Percentiles rank a stretch among this genome's conserved stretches.
These are phyloP conservation scores for Murina feae DNA, from an alignment of 2,113 vertebrate genomes.

Conservation along the genomic window DNA sequence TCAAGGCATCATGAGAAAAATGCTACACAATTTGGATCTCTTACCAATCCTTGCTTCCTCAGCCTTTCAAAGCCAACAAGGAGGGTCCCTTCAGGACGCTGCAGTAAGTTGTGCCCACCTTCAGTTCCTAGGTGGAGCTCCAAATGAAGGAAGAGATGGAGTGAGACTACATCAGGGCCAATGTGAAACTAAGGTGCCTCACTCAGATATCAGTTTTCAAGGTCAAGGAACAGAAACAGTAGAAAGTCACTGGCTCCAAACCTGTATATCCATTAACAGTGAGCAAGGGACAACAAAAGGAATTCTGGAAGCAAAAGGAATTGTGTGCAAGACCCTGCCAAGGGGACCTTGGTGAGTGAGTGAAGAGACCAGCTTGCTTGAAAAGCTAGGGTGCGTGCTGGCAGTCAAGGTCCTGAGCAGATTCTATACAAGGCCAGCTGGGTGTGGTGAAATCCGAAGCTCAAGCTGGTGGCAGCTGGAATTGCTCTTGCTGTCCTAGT, in stretches of 20 bases:
- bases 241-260: neutral
- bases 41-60: neutral
- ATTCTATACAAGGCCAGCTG: accelerated
- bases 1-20: neutral
- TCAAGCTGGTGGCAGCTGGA: neutral
- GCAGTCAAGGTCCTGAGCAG: neutral
- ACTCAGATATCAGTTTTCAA: neutral
- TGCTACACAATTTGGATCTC: neutral
- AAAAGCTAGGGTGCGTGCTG: neutral
- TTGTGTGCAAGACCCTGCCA: neutral
- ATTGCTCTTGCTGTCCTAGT: neutral
- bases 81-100: neutral
- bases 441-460: accelerated
- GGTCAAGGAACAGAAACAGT: neutral
- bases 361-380: no score
- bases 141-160: neutral
- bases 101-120: neutral
- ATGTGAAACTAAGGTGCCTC: neutral
- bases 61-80: neutral
- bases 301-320: neutral
- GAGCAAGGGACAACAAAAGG: neutral
- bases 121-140: neutral
- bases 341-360: neutral
- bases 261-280: neutral
- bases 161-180: neutral